Conservation (phyloP, 2,797 vertebrate genomes). For the Sebastes steindachneri region DNA sequence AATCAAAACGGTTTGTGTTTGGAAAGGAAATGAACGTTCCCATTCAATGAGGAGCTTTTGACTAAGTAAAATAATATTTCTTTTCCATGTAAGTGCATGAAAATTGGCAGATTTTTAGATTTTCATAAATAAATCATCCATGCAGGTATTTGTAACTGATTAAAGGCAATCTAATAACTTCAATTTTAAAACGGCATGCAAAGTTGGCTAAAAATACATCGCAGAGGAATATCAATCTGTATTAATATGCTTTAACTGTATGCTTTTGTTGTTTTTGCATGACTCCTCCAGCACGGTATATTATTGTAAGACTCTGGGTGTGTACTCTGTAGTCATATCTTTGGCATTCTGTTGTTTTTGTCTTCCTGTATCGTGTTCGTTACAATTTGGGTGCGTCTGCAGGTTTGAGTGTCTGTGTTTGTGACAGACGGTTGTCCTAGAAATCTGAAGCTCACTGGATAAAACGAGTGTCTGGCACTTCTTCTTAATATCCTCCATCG, state of each 20-base stretch:
- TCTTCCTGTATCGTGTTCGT: neutral
- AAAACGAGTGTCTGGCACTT: constrained; percentile 16
- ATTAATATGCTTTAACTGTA: neutral
- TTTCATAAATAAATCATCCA: constrained; percentile 2
- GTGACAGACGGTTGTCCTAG: neutral
- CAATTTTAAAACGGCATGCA: neutral
- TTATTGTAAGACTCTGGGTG: neutral
- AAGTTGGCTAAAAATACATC: neutral
- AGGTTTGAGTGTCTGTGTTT: neutral
- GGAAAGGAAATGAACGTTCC: neutral
- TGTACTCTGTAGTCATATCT: neutral
- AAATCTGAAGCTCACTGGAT: constrained; percentile 5
- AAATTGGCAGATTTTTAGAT: neutral
- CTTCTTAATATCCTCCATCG: neutral
- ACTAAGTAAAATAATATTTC: neutral
- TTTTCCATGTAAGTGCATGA: neutral
- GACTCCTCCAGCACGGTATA: neutral
- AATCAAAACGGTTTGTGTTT: neutral
- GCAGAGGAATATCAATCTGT: neutral
- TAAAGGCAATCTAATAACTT: neutral
- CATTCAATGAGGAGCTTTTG: neutral
- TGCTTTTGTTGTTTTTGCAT: neutral
- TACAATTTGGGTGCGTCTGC: neutral
- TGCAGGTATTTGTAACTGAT: neutral
- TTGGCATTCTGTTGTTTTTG: neutral